Evolutionary conservation across 1,140 invertebrate species (phyloP).

Genomic region (Potamilus streckersoni): DNA sequence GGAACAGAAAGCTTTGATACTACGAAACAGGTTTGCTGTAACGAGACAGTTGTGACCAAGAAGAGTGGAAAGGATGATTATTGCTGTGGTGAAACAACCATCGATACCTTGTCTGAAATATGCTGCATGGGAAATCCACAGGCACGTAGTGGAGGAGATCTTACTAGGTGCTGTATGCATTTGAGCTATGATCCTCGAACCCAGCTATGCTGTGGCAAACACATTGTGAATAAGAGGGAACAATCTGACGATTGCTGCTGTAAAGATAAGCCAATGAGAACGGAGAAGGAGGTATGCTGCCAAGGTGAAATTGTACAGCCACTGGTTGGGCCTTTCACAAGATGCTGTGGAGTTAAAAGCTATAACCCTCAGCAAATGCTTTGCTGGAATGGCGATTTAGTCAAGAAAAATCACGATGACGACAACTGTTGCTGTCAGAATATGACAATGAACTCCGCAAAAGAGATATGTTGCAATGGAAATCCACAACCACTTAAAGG

Average conservation of each 20-base stretch:
- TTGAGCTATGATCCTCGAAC: conserved; percentile 4
- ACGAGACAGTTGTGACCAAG: conserved; percentile 1
- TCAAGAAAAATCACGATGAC: background rate
- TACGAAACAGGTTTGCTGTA: conserved; percentile 2
- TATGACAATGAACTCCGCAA: conserved; percentile 1
- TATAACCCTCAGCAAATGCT: conserved; percentile 6
- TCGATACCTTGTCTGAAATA: conserved; percentile 10
- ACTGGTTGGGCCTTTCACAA: background rate
- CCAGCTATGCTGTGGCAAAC: background rate
- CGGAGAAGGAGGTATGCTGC: conserved; percentile 1
- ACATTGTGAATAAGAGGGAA: conserved; percentile 3
- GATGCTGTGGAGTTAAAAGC: conserved; percentile 8
- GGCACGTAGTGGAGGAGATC: background rate
- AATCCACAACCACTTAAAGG: background rate
- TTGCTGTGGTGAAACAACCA: conserved; percentile 15
- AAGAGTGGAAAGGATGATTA: conserved; percentile 5
- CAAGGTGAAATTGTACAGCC: conserved; percentile 8
- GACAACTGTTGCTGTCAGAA: conserved; percentile 13
- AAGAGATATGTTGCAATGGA: conserved; percentile 13
- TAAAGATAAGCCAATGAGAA: conserved; percentile 2
- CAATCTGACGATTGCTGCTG: conserved; percentile 18
- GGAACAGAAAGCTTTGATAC: conserved; percentile 5
- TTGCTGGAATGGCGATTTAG: conserved; percentile 11
- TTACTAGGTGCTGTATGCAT: conserved; percentile 10
- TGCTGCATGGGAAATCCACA: conserved; percentile 6